Evolutionary conservation across 2,888 invertebrate species (phyloP).

Genomic region (Barypeithes pellucidus): DNA sequence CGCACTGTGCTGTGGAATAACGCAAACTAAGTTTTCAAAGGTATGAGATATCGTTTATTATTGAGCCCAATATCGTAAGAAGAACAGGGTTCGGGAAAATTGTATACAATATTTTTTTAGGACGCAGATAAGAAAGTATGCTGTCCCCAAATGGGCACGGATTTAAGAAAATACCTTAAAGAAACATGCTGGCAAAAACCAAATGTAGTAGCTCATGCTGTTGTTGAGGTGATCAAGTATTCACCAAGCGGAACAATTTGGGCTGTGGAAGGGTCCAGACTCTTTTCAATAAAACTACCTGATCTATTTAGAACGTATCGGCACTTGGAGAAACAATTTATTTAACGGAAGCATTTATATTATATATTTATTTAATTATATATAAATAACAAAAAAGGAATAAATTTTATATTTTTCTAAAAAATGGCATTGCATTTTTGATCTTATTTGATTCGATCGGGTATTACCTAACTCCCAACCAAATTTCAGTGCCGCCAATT

Average conservation of each 20-base stretch:
- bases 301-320: conserved; percentile 25
- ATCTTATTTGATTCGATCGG: too few relatives aligned
- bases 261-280: conserved; percentile 63
- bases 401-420: neutral
- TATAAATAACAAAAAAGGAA: neutral
- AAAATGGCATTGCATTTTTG: too few relatives aligned
- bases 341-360: conserved; percentile 10
- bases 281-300: conserved; percentile 57
- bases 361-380: neutral
- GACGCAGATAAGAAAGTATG: conserved; percentile 58
- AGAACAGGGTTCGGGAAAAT: neutral
- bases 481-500: too few relatives aligned
- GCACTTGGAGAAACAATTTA: conserved; percentile 46
- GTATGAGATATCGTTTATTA: conserved; percentile 6
- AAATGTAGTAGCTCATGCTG: conserved; percentile 62
- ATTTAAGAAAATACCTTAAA: conserved; percentile 55
- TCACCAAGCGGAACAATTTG: conserved; percentile 64
- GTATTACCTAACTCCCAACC: too few relatives aligned
- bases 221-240: conserved; percentile 61
- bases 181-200: conserved; percentile 61
- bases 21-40: conserved; percentile 60
- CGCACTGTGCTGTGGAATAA: conserved; percentile 66
- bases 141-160: conserved; percentile 56
- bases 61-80: too few relatives aligned
- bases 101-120: conserved; percentile 3